These are phyloP conservation scores for Equus przewalskii DNA, from an alignment of 2,113 vertebrate genomes.

Conservation along the genomic window DNA sequence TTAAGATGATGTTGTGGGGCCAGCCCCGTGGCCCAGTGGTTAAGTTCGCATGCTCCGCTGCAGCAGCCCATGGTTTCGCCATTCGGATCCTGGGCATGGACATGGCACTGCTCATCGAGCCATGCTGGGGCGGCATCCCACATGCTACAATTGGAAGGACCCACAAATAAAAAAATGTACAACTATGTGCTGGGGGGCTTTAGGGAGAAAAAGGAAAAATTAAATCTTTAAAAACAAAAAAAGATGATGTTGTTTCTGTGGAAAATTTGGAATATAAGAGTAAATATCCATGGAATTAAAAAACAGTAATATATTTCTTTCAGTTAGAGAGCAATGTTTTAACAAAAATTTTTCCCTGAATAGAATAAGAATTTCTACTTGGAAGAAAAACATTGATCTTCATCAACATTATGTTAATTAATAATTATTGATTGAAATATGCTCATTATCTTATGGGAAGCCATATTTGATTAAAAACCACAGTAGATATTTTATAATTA, in stretches of 20 bases:
- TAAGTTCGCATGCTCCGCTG: too few relatives aligned
- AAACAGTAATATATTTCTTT: background rate
- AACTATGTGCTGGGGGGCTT: too few relatives aligned
- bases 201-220: too few relatives aligned
- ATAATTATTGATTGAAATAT: background rate
- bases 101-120: too few relatives aligned
- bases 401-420: background rate
- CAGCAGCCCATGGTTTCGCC: too few relatives aligned
- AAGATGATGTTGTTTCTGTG: background rate
- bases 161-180: too few relatives aligned
- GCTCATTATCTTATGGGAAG: background rate
- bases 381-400: background rate
- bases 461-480: background rate
- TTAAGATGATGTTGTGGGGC: background rate
- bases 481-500: background rate
- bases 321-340: background rate
- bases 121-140: too few relatives aligned
- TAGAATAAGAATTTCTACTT: background rate
- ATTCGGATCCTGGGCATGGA: too few relatives aligned
- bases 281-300: background rate
- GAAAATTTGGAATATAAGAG: background rate
- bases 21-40: too few relatives aligned
- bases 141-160: too few relatives aligned
- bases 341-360: background rate
- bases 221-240: too few relatives aligned